Conservation (phyloP, 2,113 vertebrate genomes). For the Blennius ocellaris region DNA sequence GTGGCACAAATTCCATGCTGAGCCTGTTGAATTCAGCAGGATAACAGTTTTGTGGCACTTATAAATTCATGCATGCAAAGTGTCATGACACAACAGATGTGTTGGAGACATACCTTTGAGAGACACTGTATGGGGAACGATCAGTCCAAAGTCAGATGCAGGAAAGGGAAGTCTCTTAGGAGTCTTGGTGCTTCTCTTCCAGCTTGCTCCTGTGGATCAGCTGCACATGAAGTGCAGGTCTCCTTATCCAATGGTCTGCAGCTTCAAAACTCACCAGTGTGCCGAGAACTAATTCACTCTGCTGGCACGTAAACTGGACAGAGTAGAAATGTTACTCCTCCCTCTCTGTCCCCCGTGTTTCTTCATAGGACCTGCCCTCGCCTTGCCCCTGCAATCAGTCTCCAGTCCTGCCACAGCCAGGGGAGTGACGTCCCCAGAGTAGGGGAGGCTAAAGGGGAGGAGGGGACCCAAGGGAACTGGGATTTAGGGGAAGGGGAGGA, state of each 20-base stretch:
- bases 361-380: slow-evolving; percentile 64
- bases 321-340: slow-evolving; percentile 71
- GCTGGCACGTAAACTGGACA: slow-evolving; percentile 60
- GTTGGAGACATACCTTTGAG: slow-evolving; percentile 56
- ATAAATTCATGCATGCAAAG: too few species aligned
- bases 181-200: slow-evolving; percentile 16
- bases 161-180: slow-evolving; percentile 9
- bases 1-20: background rate
- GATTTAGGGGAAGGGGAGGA: too few species aligned
- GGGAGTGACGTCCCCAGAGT: slow-evolving; percentile 53
- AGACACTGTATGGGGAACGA: slow-evolving; percentile 6
- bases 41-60: too few species aligned
- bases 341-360: slow-evolving; percentile 63
- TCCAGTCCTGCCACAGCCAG: slow-evolving; percentile 45
- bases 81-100: too few species aligned
- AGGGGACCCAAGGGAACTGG: slow-evolving; percentile 18
- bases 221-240: slow-evolving; percentile 32
- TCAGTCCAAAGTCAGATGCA: slow-evolving; percentile 11
- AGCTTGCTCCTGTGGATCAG: slow-evolving; percentile 20
- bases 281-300: slow-evolving; percentile 54
- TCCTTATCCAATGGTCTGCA: slow-evolving; percentile 38
- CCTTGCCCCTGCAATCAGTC: slow-evolving; percentile 43
- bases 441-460: slow-evolving; percentile 37
- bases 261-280: slow-evolving; percentile 43
- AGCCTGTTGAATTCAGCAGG: background rate